Evolutionary conservation across 37 sponge, comb jelly and placozoan genomes (phyloP).

Genomic region (Tethya wilhelma): DNA sequence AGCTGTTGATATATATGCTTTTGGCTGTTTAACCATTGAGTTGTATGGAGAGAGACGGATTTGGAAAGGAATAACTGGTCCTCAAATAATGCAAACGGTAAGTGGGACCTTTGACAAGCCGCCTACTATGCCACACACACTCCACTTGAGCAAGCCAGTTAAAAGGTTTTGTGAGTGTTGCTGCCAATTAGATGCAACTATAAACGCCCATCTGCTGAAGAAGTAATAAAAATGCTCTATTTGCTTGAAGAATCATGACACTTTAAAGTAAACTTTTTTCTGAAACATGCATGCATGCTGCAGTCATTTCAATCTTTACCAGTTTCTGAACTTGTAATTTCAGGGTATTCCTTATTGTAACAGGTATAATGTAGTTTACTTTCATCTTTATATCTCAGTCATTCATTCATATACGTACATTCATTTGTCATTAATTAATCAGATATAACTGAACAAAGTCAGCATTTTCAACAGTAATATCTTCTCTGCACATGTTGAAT

Average conservation of each 20-base stretch:
- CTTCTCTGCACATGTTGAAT: background rate
- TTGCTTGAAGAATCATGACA: background rate
- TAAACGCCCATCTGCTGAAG: background rate
- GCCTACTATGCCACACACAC: background rate
- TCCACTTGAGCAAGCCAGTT: background rate
- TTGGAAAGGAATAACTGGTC: slow-evolving; percentile 13
- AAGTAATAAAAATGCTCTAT: background rate
- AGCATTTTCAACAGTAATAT: background rate
- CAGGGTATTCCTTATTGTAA: no score
- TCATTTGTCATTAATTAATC: background rate
- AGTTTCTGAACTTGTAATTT: no score
- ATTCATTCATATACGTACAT: background rate
- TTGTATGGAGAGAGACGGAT: slow-evolving; percentile 3
- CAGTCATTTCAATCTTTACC: no score
- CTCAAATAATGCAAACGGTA: slow-evolving; percentile 2
- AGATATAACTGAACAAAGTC: background rate
- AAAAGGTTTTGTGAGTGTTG: background rate
- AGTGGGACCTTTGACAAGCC: slow-evolving; percentile 1
- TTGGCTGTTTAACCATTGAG: slow-evolving; percentile 26
- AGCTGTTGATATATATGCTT: slow-evolving; percentile 15
- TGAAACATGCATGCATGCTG: background rate
- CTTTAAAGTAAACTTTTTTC: background rate
- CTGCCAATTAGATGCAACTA: background rate
- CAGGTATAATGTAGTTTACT: no score
- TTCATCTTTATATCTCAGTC: background rate